These are phyloP conservation scores for Ommatoiulus sabulosus DNA, from an alignment of 2,888 invertebrate genomes.

Conservation along the genomic window DNA sequence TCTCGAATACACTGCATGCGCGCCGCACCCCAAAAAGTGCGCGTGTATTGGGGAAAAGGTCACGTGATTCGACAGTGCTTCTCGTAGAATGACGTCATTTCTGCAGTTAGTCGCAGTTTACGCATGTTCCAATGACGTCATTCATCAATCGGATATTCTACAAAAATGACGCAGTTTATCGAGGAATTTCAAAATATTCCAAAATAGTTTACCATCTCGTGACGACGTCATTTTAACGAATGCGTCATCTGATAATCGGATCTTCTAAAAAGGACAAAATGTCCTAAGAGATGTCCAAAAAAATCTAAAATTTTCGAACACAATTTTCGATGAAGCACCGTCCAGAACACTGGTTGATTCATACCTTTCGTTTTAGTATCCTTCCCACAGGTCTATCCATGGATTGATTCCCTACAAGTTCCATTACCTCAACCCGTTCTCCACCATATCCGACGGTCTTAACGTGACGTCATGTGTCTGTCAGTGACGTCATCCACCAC, in stretches of 20 bases:
- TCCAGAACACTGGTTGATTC: background rate
- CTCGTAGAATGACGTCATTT: background rate
- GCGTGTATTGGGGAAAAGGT: background rate
- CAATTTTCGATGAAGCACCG: background rate
- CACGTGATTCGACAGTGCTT: background rate
- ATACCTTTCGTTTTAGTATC: background rate
- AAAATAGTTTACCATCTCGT: too few relatives aligned
- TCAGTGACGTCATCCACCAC: constrained; percentile 25
- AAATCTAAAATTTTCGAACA: background rate
- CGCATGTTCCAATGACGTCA: too few relatives aligned
- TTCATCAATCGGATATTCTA: too few relatives aligned
- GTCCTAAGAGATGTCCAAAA: too few relatives aligned
- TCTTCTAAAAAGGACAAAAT: too few relatives aligned
- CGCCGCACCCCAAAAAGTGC: background rate
- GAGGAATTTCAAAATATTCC: too few relatives aligned
- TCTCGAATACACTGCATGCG: background rate
- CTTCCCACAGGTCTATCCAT: background rate
- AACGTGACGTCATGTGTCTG: constrained; percentile 16
- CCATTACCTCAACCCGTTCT: background rate
- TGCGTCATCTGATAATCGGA: too few relatives aligned
- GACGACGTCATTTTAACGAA: too few relatives aligned
- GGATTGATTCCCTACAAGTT: constrained; percentile 17
- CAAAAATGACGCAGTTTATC: too few relatives aligned
- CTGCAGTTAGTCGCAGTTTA: too few relatives aligned
- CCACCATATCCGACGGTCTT: background rate